These are phyloP conservation scores for Scaptomyza hsui DNA, from an alignment of 1,140 invertebrate species.

Conservation along the genomic window DNA sequence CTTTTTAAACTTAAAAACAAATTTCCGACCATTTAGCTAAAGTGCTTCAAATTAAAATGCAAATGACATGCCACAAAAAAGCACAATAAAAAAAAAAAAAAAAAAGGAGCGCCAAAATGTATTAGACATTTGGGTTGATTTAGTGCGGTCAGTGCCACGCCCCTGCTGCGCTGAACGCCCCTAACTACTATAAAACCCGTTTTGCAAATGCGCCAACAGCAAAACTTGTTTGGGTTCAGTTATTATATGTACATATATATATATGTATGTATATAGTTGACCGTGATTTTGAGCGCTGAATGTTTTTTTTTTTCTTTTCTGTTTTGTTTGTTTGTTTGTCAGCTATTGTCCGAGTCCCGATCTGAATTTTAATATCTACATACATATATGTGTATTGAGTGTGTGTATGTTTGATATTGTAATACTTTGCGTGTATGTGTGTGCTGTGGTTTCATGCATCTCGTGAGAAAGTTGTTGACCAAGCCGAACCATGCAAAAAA, in stretches of 20 bases:
- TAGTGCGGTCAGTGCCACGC: slow-evolving; percentile 69
- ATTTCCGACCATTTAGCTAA: background rate
- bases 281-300: slow-evolving; percentile 69
- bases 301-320: too few relatives aligned
- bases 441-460: slow-evolving; percentile 48
- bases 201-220: slow-evolving; percentile 64
- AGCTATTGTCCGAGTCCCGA: slow-evolving; percentile 59
- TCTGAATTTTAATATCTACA: slow-evolving; percentile 18
- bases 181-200: slow-evolving; percentile 53
- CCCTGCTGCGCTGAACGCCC: slow-evolving; percentile 40
- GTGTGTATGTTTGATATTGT: slow-evolving; percentile 27
- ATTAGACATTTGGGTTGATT: slow-evolving; percentile 51
- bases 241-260: slow-evolving; percentile 4
- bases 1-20: background rate
- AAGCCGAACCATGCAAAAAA: slow-evolving; percentile 15
- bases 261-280: slow-evolving; percentile 21
- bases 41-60: slow-evolving; percentile 9
- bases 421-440: slow-evolving; percentile 57
- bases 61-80: slow-evolving; percentile 14
- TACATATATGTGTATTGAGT: background rate
- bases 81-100: slow-evolving; percentile 15
- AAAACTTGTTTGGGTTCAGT: slow-evolving; percentile 54
- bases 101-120: slow-evolving; percentile 17
- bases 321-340: slow-evolving; percentile 34
- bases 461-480: slow-evolving; percentile 36